phyloP scores from a whole-genome alignment of 2,113 vertebrate species.

The Tyrannus savana region DNA sequence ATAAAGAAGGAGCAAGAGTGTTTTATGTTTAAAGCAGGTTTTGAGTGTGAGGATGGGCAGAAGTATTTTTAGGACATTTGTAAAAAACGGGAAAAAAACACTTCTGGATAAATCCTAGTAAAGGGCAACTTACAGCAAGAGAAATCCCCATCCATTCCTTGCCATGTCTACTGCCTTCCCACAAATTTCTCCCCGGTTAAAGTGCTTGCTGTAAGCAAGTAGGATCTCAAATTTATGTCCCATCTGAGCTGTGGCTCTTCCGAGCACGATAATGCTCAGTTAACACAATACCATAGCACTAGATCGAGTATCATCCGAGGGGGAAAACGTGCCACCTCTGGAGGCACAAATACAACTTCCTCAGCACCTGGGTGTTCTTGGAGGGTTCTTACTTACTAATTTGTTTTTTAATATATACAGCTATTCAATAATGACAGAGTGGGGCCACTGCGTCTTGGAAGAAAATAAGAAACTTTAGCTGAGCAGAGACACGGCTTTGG shows the following conservation, averaged over 20 bases:
- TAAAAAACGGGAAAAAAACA: rapidly evolving
- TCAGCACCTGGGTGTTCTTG: slow-evolving; percentile 36
- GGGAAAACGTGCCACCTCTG: background rate
- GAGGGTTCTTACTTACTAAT: slow-evolving; percentile 3
- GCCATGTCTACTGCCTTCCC: background rate
- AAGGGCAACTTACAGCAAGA: background rate
- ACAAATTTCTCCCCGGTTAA: background rate
- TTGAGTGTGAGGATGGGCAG: background rate
- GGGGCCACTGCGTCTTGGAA: background rate
- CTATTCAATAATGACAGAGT: background rate
- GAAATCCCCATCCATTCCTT: background rate
- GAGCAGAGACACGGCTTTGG: background rate
- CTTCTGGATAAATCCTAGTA: background rate
- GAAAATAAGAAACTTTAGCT: background rate
- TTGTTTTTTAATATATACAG: slow-evolving; percentile 9
- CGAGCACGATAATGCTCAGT: background rate
- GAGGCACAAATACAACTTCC: slow-evolving; percentile 14
- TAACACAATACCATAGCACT: background rate
- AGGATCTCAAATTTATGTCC: background rate
- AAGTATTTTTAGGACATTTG: background rate
- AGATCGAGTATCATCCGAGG: slow-evolving; percentile 23
- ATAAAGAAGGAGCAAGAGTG: background rate
- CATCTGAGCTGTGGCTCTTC: background rate
- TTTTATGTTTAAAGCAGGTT: background rate
- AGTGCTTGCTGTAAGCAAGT: background rate